Percentiles rank a stretch among this genome's conserved stretches.
Conservation (phyloP, 2,888 invertebrate species). For the Lasioglossum calceatum region DNA sequence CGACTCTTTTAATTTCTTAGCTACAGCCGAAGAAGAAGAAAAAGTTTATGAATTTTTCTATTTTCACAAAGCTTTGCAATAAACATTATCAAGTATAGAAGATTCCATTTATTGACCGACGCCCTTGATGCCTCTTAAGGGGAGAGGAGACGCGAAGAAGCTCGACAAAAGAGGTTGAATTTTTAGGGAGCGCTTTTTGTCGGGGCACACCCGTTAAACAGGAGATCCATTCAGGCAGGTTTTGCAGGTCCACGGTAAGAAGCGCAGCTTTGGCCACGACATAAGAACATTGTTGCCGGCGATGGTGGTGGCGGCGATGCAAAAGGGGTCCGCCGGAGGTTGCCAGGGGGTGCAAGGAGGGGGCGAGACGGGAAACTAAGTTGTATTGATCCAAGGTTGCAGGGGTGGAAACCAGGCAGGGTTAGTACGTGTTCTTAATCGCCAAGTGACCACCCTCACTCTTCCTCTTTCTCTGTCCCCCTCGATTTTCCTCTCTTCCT, state of each 20-base stretch:
- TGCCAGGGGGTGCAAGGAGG: constrained; percentile 64
- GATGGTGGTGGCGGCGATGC: constrained; percentile 72
- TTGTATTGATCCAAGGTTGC: constrained; percentile 84
- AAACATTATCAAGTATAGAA: not conserved
- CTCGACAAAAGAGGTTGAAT: not conserved
- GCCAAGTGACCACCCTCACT: constrained; percentile 84
- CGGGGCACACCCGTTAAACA: constrained; percentile 65
- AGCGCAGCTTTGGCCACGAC: constrained; percentile 78
- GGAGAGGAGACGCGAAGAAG: no score
- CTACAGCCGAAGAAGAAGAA: not conserved
- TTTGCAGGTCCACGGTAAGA: constrained; percentile 70
- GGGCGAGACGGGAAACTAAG: constrained; percentile 82
- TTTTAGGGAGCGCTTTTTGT: constrained; percentile 10
- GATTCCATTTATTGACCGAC: not conserved
- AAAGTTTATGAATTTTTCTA: not conserved
- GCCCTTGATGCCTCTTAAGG: not conserved
- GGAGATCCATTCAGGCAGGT: constrained; percentile 60
- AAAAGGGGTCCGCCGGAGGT: constrained; percentile 69
- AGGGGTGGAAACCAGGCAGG: constrained; percentile 84
- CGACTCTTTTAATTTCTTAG: not conserved
- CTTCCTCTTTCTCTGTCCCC: constrained; percentile 71
- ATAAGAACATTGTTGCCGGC: constrained; percentile 81
- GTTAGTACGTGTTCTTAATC: constrained; percentile 85
- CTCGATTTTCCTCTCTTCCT: constrained; percentile 47
- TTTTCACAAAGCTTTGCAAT: not conserved